These are phyloP conservation scores for Seira musarum DNA, from an alignment of 2,888 invertebrate genomes.

Conservation along the genomic window DNA sequence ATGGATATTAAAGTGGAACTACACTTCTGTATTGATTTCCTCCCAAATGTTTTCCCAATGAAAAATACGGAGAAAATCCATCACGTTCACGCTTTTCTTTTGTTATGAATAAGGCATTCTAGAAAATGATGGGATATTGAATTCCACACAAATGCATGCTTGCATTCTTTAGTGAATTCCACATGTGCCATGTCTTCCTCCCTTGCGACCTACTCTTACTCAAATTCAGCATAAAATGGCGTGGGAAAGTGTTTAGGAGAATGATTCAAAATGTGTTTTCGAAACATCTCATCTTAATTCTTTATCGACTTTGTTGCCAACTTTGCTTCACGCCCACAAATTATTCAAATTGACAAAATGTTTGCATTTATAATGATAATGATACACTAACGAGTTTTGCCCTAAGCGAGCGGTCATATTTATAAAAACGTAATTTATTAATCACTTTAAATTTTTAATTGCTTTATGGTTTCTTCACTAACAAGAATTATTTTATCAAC, in stretches of 20 bases:
- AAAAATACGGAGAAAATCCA: not conserved
- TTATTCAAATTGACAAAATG: not conserved
- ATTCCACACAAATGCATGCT: too few species aligned
- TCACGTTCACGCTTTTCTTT: not conserved
- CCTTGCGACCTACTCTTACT: constrained; percentile 14
- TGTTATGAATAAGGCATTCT: too few species aligned
- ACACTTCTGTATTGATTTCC: not conserved
- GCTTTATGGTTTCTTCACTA: too few species aligned
- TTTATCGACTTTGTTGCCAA: too few species aligned
- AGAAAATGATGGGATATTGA: too few species aligned
- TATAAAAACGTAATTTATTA: too few species aligned
- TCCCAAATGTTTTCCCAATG: not conserved
- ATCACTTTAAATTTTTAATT: not conserved
- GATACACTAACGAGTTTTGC: too few species aligned
- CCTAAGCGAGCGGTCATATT: not conserved
- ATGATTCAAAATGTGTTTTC: not conserved
- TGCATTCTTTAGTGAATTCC: too few species aligned
- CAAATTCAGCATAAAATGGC: constrained; percentile 13
- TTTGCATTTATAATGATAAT: not conserved
- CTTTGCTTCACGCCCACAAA: constrained; percentile 40
- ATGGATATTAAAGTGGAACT: not conserved
- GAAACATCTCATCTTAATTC: too few species aligned
- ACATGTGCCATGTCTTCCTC: too few species aligned
- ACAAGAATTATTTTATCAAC: too few species aligned
- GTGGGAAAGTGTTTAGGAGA: constrained; percentile 28